phyloP scores from a whole-genome alignment of 2,113 vertebrate genomes.

The Clarias batrachus region DNA sequence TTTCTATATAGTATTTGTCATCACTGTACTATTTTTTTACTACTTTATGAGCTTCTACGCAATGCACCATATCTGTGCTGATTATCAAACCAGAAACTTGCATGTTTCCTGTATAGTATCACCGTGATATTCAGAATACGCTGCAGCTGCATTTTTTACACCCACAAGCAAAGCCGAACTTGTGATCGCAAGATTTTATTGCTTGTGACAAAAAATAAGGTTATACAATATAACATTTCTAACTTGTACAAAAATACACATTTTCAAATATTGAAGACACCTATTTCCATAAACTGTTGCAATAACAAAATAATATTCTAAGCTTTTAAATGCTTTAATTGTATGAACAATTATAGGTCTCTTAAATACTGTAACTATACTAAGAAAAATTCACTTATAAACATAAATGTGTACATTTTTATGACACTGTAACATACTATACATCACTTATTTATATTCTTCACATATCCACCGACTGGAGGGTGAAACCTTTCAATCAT shows the following conservation, averaged over 20 bases:
- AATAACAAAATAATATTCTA: slow-evolving; percentile 9
- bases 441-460: slow-evolving; percentile 40
- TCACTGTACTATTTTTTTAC: too few relatives aligned
- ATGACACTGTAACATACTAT: not conserved
- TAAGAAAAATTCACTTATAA: not conserved
- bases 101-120: not conserved
- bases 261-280: slow-evolving; percentile 29
- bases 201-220: slow-evolving; percentile 5
- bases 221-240: slow-evolving; percentile 21
- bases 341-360: not conserved
- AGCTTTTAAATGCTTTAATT: not conserved
- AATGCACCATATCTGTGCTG: not conserved
- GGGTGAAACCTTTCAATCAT: not conserved
- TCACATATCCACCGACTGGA: slow-evolving; percentile 42
- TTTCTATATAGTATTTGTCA: not conserved
- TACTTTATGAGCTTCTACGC: too few relatives aligned
- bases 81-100: not conserved
- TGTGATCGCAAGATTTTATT: slow-evolving; percentile 9
- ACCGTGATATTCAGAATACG: not conserved
- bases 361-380: slow-evolving; percentile 13
- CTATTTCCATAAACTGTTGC: slow-evolving; percentile 1
- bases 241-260: slow-evolving; percentile 43
- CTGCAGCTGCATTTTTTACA: not conserved
- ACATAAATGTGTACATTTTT: not conserved
- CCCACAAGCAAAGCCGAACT: not conserved